Evolutionary conservation across 2,888 invertebrate species (phyloP).

Genomic region (Acanthosoma haemorrhoidale): DNA sequence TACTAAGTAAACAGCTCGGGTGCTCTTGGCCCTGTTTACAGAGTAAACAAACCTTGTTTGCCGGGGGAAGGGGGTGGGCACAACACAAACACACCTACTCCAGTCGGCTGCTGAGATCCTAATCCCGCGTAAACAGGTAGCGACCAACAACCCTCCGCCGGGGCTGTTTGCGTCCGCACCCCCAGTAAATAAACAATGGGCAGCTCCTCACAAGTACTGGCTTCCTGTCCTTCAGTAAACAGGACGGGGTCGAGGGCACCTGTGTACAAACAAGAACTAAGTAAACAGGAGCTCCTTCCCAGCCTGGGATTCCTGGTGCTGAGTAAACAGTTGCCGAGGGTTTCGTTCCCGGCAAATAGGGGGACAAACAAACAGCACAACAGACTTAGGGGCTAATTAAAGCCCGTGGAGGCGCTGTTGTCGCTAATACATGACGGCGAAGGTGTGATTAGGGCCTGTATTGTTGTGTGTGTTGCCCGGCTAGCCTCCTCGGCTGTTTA

Average conservation of each 20-base stretch:
- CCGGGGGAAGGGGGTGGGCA: background rate
- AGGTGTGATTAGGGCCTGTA: background rate
- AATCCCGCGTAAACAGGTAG: conserved; percentile 36
- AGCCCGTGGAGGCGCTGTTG: background rate
- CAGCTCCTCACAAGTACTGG: conserved; percentile 18
- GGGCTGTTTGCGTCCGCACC: background rate
- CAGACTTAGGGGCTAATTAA: background rate
- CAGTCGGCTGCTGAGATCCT: conserved; percentile 31
- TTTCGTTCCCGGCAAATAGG: conserved; percentile 13
- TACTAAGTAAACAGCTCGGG: conserved; percentile 36
- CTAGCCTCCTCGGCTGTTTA: conserved; percentile 36
- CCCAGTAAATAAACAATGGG: conserved; percentile 34
- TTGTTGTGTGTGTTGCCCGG: conserved; percentile 36
- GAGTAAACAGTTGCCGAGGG: conserved; percentile 37
- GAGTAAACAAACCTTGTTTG: conserved; percentile 33
- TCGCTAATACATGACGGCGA: background rate
- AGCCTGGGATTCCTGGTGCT: conserved; percentile 34
- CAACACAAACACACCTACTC: conserved; percentile 30
- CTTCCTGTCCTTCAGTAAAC: conserved; percentile 39
- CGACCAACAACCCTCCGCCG: background rate
- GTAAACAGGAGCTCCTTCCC: conserved; percentile 35
- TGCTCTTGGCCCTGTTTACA: conserved; percentile 33
- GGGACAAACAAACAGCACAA: conserved; percentile 34
- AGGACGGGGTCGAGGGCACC: conserved; percentile 27
- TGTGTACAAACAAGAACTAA: conserved; percentile 37